Evolutionary conservation across 2,888 invertebrate genomes (phyloP), one percentile per base, ranked within the genome.

Genomic region (Scaptomyza cyrtandrae): DNA sequence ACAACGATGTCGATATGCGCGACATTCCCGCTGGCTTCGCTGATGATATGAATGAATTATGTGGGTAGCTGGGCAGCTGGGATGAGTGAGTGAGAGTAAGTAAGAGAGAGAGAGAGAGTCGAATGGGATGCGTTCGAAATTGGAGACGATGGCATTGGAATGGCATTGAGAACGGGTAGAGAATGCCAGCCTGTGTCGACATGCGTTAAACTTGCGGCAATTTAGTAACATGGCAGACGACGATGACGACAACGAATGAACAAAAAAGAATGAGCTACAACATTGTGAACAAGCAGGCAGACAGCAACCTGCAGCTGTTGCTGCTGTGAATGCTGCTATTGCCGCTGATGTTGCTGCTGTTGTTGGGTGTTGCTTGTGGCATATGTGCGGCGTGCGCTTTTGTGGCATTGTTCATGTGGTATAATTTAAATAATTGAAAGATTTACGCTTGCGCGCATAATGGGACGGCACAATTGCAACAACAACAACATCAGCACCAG

Each of bases 401-500:
- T 90, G 89, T 68, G 87, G 89, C 80, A 87, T 84, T 88, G 86
- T 88, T 90, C 88, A 81, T 84, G 89, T 84, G 90, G 84, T 81
- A 85, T 90, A 83, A 91, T 90, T 90, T 91, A 89, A 90, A 90
- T 90, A 90, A 90, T 89, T 90, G 87, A 90, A 90, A 89, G 89
- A 89, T 90, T 84, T 88, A 85, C 85, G 80, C 84, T 86, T 79
- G 80, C 73, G 75, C 86, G 80, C 88, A 73, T 86, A 88, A 85
- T 79, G 75, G 71, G 61, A 58, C 61, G 61, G 71, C 71, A 63
- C 44, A 48, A 35, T 50, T 29, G 55, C 59, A 56, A 39, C 49
- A 55, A 16, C 54, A 39, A 19, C 61, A 56, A n/a, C 48, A 60
- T 14, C 27, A 55, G 39, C 60, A 63, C 1, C 13, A 13, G 11